Evolutionary conservation across 2,797 vertebrate species (phyloP), one percentile per base, ranked within the genome.

Genomic region (Podarcis lilfordi): DNA sequence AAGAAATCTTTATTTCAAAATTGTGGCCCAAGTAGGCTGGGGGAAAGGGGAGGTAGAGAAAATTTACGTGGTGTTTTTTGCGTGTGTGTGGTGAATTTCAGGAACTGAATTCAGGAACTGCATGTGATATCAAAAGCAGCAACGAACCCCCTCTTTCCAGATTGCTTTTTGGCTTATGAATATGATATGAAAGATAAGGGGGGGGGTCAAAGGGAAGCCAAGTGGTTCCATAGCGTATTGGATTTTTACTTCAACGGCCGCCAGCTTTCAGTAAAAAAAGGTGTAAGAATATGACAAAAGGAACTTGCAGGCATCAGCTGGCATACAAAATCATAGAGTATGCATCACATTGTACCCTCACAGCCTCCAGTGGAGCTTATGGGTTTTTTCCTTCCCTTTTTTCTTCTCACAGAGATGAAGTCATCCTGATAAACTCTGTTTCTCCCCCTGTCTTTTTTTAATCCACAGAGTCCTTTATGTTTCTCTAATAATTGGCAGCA

Each of bases 401-500:
- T 69, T 74, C 81, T 89, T 83, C 5, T 0, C 35, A 86, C 64
- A 74, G 76, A 68, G 88, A 77, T 64, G 4, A 94, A 94, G 88
- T 91, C 90, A 93, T 90, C 89, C 89, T 8, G 84, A 93, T 93
- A 91, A 93, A 92, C 78, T 81, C 72, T 35, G 35, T 74, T 35
- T 89, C 80, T 75, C 90, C 88, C 89, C 8, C 27, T n/a, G 81
- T 89, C 89, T 90, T 76, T 88, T 91, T 94, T 91, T 94, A 95
- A 95, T 96, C 97, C 40, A 61, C 96, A 96, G 94, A 95, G 96
- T 96, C 96, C 98, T 97, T 98, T 98, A 97, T 98, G 95, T 96
- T 97, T 97, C 95, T 93, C 96, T 97, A 97, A 97, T 98, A 98
- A 98, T 98, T 98, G 97, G 97, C 98, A 97, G 97, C 97, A 97